phyloP scores from a whole-genome alignment of 2,888 invertebrate species.

The Drosophila anceps region DNA sequence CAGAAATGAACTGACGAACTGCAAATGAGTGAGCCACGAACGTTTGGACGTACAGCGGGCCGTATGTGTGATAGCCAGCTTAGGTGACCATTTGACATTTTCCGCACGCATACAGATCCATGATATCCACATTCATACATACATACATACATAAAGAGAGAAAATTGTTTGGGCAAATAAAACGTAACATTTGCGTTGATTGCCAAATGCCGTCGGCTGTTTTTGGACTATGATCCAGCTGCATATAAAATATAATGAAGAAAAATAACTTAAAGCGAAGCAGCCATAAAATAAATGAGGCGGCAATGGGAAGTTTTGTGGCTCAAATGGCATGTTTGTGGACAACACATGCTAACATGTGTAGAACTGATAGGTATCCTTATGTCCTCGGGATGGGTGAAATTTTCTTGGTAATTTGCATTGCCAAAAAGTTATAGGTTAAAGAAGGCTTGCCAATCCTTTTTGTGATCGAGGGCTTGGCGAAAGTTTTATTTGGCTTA shows the following conservation, averaged over 20 bases:
- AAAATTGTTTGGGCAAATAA: slow-evolving; percentile 67
- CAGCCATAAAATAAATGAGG: slow-evolving; percentile 76
- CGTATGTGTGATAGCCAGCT: slow-evolving; percentile 70
- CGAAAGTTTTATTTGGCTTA: slow-evolving; percentile 55
- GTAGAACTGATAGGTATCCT: slow-evolving; percentile 24
- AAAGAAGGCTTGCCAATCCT: slow-evolving; percentile 53
- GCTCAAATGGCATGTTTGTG: slow-evolving; percentile 55
- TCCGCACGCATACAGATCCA: slow-evolving; percentile 38
- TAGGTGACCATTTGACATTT: slow-evolving; percentile 60
- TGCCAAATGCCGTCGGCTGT: slow-evolving; percentile 66
- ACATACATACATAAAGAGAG: background rate
- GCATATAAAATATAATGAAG: slow-evolving; percentile 77
- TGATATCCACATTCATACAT: background rate
- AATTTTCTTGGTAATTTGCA: slow-evolving; percentile 73
- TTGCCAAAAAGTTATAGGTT: slow-evolving; percentile 51
- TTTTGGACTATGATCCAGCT: slow-evolving; percentile 26
- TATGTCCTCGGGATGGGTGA: slow-evolving; percentile 18
- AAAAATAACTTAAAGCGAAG: slow-evolving; percentile 77
- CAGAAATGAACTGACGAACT: slow-evolving; percentile 68
- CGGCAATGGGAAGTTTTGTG: slow-evolving; percentile 72
- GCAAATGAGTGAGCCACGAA: slow-evolving; percentile 44
- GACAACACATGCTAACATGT: slow-evolving; percentile 52
- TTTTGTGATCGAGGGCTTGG: slow-evolving; percentile 42
- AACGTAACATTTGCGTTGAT: slow-evolving; percentile 75
- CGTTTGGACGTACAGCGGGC: slow-evolving; percentile 42